These are phyloP conservation scores for Calliopum simillimum DNA, from an alignment of 2,888 invertebrate species.

Conservation along the genomic window DNA sequence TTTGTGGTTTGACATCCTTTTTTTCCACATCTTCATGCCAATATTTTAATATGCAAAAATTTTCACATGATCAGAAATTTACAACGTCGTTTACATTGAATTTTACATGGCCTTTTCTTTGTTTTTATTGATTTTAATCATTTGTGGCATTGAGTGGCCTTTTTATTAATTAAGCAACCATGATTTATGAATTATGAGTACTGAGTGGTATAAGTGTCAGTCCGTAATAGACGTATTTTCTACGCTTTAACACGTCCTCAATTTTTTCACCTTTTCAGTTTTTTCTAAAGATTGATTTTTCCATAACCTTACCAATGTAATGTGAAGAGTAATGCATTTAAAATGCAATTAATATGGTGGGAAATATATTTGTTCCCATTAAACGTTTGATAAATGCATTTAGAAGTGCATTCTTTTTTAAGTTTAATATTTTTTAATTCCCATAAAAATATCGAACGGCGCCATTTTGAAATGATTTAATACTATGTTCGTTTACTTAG, in stretches of 20 bases:
- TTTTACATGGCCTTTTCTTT: slow-evolving; percentile 7
- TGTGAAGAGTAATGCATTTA: no score
- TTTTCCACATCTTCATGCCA: not conserved
- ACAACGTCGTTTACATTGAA: not conserved
- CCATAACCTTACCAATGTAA: no score
- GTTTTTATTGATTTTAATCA: slow-evolving; percentile 53
- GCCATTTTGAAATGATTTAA: no score
- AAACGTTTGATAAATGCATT: no score
- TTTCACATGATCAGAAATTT: slow-evolving; percentile 26
- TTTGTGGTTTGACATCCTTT: not conserved
- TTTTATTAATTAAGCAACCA: slow-evolving; percentile 43
- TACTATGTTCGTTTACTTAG: no score
- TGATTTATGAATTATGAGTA: slow-evolving; percentile 42
- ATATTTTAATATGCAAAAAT: slow-evolving; percentile 8
- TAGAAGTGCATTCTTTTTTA: no score
- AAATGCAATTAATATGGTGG: no score
- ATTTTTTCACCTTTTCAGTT: not conserved
- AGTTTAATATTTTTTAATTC: no score
- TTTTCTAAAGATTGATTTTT: not conserved
- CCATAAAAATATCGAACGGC: no score
- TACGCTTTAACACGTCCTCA: slow-evolving; percentile 56
- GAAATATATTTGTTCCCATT: no score
- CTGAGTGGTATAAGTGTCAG: slow-evolving; percentile 3
- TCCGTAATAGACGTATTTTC: slow-evolving; percentile 43
- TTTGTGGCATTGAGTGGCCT: slow-evolving; percentile 57